Evolutionary conservation across 2,797 vertebrate genomes (phyloP).

Genomic region (Microhierax caerulescens): DNA sequence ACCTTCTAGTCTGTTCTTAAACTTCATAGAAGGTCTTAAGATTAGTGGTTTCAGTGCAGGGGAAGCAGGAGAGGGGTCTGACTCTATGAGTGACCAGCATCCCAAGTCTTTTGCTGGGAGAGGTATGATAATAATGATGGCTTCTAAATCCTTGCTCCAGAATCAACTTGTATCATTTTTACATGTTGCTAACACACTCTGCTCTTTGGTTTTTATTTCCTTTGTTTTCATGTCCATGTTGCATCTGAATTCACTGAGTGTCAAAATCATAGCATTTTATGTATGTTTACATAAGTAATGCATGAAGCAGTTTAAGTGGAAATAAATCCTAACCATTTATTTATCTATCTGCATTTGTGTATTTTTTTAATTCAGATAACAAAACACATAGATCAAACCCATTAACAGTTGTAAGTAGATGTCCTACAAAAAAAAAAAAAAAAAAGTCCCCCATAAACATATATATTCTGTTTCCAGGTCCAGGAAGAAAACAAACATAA

Average conservation of each 20-base stretch:
- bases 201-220: background rate
- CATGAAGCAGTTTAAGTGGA: background rate
- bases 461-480: background rate
- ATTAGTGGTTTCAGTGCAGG: background rate
- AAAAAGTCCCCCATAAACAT: no score
- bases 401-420: background rate
- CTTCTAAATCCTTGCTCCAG: background rate
- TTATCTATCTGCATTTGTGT: background rate
- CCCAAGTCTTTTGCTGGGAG: background rate
- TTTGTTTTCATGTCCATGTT: background rate
- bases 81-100: background rate
- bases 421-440: background rate
- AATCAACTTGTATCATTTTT: background rate
- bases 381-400: background rate
- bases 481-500: background rate
- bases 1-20: background rate
- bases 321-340: background rate
- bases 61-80: background rate
- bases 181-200: background rate
- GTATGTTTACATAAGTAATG: background rate
- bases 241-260: background rate
- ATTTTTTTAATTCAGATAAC: background rate
- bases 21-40: background rate
- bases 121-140: background rate
- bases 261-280: background rate